phyloP scores from a whole-genome alignment of 2,797 vertebrate genomes.

The Sparus aurata region DNA sequence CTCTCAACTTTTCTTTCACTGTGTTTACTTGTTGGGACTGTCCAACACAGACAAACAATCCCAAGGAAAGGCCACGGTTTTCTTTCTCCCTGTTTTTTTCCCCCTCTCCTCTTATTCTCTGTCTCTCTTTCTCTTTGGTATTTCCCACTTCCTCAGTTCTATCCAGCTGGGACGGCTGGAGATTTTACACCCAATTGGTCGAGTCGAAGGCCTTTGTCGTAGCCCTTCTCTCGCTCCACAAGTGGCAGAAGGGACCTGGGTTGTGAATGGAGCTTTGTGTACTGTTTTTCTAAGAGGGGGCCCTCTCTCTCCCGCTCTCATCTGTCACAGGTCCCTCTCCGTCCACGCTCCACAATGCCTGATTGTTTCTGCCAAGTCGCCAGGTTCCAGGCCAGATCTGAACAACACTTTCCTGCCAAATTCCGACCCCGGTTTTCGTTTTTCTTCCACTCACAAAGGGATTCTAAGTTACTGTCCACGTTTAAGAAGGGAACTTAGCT shows the following conservation, averaged over 20 bases:
- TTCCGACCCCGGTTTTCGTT: conserved; percentile 94
- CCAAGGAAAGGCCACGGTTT: conserved; percentile 47
- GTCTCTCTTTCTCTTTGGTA: conserved; percentile 66
- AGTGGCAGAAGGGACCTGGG: conserved; percentile 96
- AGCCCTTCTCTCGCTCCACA: conserved; percentile 93
- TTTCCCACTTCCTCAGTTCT: conserved; percentile 78
- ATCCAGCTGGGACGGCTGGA: conserved; percentile 88
- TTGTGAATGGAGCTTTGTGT: conserved; percentile 97
- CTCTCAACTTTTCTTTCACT: conserved; percentile 15
- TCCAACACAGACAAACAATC: conserved; percentile 60
- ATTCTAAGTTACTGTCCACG: conserved; percentile 94
- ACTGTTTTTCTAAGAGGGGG: conserved; percentile 96
- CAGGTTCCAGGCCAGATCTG: conserved; percentile 95
- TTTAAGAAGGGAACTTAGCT: conserved; percentile 44
- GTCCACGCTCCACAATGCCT: conserved; percentile 94
- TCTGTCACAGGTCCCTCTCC: conserved; percentile 98
- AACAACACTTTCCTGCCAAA: conserved; percentile 97
- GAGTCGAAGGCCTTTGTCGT: conserved; percentile 93
- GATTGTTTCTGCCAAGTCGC: conserved; percentile 97
- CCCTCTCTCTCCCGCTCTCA: conserved; percentile 93
- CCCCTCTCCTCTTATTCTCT: conserved; percentile 62
- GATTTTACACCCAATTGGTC: conserved; percentile 96
- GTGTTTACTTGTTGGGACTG: conserved; percentile 37
- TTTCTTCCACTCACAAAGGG: conserved; percentile 94
- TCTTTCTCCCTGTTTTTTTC: conserved; percentile 33